These are phyloP conservation scores for Columba janthina DNA, from an alignment of 2,113 vertebrate species.

Conservation along the genomic window DNA sequence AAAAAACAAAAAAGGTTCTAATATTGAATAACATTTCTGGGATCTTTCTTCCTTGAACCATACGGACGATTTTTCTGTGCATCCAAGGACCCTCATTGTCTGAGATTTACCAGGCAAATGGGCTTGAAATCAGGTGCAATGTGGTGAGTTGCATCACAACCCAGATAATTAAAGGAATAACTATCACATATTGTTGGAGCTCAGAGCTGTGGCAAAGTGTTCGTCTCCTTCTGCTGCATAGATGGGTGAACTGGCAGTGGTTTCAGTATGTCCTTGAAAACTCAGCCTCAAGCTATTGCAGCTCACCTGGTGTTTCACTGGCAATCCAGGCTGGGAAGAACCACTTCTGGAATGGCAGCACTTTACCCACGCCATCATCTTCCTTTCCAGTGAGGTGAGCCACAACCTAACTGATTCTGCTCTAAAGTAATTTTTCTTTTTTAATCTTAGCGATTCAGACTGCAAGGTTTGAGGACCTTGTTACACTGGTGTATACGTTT, in stretches of 20 bases:
- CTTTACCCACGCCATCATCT: accelerated
- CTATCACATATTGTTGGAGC: neutral
- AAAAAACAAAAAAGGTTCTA: neutral
- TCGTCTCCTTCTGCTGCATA: neutral
- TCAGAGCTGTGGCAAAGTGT: accelerated
- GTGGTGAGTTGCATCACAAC: neutral
- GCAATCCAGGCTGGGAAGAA: neutral
- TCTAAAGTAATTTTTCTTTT: neutral
- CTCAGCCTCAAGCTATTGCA: neutral
- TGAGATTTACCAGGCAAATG: neutral
- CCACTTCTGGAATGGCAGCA: neutral
- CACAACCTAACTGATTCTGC: neutral
- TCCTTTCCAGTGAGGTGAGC: neutral
- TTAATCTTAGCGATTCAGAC: neutral
- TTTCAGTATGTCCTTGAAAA: neutral
- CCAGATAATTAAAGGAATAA: neutral
- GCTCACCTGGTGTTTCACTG: neutral
- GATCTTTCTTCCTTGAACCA: neutral
- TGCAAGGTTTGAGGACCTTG: neutral
- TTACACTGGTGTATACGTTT: neutral
- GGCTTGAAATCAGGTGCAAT: neutral
- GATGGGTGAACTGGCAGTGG: neutral
- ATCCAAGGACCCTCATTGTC: neutral
- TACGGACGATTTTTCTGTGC: neutral
- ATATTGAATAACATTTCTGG: neutral